phyloP scores from a whole-genome alignment of 1,140 invertebrate species.

The Paraescarpia echinospica region DNA sequence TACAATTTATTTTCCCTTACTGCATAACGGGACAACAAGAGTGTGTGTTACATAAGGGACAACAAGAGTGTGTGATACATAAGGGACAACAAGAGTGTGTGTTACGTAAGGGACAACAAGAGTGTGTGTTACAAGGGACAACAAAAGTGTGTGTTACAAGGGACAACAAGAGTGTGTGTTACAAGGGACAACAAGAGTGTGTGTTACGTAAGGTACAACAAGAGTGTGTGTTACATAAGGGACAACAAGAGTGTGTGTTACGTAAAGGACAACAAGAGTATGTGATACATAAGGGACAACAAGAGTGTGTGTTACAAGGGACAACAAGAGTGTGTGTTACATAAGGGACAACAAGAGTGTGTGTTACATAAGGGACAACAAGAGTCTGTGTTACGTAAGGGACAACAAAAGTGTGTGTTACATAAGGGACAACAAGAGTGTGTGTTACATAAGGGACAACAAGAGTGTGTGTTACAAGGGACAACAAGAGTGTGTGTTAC shows the following conservation, averaged over 20 bases:
- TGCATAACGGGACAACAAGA: too few species aligned
- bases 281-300: not conserved
- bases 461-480: not conserved
- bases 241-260: not conserved
- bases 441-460: not conserved
- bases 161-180: not conserved
- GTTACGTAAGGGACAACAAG: not conserved
- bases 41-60: not conserved
- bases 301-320: not conserved
- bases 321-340: not conserved
- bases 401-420: not conserved
- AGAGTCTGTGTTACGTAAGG: not conserved
- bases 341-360: not conserved
- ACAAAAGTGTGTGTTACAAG: not conserved
- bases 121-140: not conserved
- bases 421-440: not conserved
- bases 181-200: too few species aligned
- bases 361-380: not conserved
- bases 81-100: not conserved
- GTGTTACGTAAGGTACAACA: not conserved
- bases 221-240: not conserved
- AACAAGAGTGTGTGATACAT: not conserved
- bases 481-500: not conserved
- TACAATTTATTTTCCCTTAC: not conserved
- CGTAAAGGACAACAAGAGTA: not conserved